phyloP scores from a whole-genome alignment of 2,797 vertebrate genomes.

The Etheostoma perlongum region DNA sequence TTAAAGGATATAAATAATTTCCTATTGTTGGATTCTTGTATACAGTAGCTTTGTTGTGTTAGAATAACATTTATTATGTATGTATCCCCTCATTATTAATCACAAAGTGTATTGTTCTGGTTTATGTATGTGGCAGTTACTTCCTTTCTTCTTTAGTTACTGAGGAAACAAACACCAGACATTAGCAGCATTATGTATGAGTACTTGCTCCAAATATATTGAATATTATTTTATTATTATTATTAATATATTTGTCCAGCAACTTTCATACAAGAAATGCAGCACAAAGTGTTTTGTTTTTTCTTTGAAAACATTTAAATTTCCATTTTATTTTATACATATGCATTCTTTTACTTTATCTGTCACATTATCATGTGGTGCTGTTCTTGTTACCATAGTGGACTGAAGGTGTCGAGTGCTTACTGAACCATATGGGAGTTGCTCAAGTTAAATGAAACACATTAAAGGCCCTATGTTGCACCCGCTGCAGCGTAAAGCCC shows the following conservation, averaged over 20 bases:
- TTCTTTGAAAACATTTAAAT: conserved; percentile 7
- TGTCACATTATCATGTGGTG: conserved; percentile 21
- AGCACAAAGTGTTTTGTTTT: conserved; percentile 5
- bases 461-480: too few relatives aligned
- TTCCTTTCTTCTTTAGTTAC: conserved; percentile 10
- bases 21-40: not conserved
- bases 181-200: not conserved
- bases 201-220: not conserved
- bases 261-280: too few relatives aligned
- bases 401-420: conserved; percentile 37
- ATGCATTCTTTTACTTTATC: conserved; percentile 13
- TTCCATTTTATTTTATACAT: conserved; percentile 15
- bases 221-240: too few relatives aligned
- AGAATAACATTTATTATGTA: conserved; percentile 5
- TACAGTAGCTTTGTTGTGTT: not conserved
- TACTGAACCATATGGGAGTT: conserved; percentile 27
- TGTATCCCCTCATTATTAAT: conserved; percentile 1
- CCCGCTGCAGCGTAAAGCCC: too few relatives aligned
- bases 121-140: not conserved
- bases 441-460: conserved; percentile 36
- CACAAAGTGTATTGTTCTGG: not conserved
- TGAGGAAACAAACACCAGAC: conserved; percentile 2
- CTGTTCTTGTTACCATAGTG: conserved; percentile 24
- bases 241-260: too few relatives aligned
- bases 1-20: not conserved